Conservation (phyloP, 2,113 vertebrate species). For the Sapayoa aenigma region DNA sequence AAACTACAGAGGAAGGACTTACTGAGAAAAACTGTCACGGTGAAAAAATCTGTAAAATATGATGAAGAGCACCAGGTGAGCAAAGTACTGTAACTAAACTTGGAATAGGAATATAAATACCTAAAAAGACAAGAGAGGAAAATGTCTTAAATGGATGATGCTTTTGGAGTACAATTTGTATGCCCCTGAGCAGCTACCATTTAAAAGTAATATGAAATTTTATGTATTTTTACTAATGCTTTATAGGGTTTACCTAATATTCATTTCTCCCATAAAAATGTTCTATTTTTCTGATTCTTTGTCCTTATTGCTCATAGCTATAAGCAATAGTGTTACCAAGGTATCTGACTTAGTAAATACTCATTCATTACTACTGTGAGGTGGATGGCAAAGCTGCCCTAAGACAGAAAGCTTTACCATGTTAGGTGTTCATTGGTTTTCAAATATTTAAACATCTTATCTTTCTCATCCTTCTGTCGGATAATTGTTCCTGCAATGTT, state of each 20-base stretch:
- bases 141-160: not conserved
- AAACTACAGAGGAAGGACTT: not conserved
- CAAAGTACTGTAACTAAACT: not conserved
- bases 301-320: not conserved
- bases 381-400: not conserved
- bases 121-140: not conserved
- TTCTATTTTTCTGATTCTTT: not conserved
- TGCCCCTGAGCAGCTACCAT: not conserved
- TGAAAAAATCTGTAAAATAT: not conserved
- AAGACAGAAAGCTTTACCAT: not conserved
- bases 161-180: not conserved
- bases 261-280: not conserved
- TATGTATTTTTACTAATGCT: not conserved
- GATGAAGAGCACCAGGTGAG: not conserved
- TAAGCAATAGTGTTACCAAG: not conserved
- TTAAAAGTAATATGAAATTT: not conserved
- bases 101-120: not conserved
- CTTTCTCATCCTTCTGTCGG: not conserved
- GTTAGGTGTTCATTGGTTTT: not conserved
- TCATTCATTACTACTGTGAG: not conserved
- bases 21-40: not conserved
- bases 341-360: not conserved
- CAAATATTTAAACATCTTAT: not conserved
- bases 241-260: not conserved
- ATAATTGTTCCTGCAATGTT: not conserved